Evolutionary conservation across 2,888 invertebrate species (phyloP).

Genomic region (Lottia scabra): DNA sequence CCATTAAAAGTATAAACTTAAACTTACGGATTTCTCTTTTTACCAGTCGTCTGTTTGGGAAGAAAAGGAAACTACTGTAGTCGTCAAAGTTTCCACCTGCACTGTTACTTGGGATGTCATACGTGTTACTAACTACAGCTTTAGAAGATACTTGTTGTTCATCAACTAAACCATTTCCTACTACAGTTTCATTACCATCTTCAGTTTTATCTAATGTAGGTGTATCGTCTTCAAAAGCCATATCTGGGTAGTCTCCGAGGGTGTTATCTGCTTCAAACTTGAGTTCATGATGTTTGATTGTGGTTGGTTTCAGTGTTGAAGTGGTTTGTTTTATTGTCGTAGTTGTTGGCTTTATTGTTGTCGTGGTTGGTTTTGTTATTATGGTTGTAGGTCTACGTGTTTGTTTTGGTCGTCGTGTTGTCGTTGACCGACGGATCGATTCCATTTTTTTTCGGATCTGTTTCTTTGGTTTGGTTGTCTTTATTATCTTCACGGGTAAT

Average conservation of each 20-base stretch:
- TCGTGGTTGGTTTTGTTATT: constrained; percentile 2
- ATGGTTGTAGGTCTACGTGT: background rate
- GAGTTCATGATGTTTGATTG: background rate
- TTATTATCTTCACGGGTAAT: background rate
- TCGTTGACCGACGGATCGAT: background rate
- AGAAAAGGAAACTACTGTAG: background rate
- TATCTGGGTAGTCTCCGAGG: background rate
- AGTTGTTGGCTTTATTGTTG: background rate
- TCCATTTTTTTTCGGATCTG: background rate
- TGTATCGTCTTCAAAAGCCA: background rate
- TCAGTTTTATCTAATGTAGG: background rate
- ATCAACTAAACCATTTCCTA: background rate
- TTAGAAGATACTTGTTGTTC: background rate
- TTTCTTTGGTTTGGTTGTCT: background rate
- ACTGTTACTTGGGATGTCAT: too few species aligned
- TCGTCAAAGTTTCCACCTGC: background rate
- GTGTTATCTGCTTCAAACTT: background rate
- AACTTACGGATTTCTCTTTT: background rate
- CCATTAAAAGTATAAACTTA: too few species aligned
- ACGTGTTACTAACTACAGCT: background rate
- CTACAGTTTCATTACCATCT: background rate
- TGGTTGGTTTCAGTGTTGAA: background rate
- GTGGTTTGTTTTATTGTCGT: background rate
- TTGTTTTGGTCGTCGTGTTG: background rate
- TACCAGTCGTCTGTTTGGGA: background rate